Evolutionary conservation across 2,113 vertebrate species (phyloP).

Genomic region (Pseudopodoces humilis): DNA sequence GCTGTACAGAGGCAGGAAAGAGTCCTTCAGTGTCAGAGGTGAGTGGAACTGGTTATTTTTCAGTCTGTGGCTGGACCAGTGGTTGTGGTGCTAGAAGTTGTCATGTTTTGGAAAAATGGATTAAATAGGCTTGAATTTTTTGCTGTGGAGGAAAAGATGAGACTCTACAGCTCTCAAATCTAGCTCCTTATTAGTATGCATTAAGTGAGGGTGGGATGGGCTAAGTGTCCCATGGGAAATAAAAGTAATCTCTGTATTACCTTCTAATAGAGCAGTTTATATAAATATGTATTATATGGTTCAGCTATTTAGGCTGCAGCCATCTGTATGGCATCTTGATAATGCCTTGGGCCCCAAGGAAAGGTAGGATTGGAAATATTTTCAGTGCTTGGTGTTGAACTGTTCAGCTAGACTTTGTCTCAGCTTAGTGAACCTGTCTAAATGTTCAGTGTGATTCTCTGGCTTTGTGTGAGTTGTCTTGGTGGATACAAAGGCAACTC

Average conservation of each 20-base stretch:
- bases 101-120: background rate
- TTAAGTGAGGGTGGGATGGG: background rate
- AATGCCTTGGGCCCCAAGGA: background rate
- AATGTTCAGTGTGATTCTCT: background rate
- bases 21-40: background rate
- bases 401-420: background rate
- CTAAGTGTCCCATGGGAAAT: background rate
- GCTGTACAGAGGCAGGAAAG: background rate
- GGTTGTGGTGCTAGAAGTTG: accelerated
- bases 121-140: background rate
- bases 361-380: background rate
- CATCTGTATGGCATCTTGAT: accelerated
- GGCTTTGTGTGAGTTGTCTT: background rate
- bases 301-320: background rate
- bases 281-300: background rate
- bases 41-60: background rate
- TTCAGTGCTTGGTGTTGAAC: background rate
- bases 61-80: background rate
- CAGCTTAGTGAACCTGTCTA: background rate
- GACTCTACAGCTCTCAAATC: background rate
- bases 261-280: background rate
- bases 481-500: background rate
- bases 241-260: background rate
- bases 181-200: background rate
- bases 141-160: background rate